Percentiles rank a stretch among this genome's conserved stretches.
phyloP scores from a whole-genome alignment of 2,888 invertebrate species.

The Aromia moschata region DNA sequence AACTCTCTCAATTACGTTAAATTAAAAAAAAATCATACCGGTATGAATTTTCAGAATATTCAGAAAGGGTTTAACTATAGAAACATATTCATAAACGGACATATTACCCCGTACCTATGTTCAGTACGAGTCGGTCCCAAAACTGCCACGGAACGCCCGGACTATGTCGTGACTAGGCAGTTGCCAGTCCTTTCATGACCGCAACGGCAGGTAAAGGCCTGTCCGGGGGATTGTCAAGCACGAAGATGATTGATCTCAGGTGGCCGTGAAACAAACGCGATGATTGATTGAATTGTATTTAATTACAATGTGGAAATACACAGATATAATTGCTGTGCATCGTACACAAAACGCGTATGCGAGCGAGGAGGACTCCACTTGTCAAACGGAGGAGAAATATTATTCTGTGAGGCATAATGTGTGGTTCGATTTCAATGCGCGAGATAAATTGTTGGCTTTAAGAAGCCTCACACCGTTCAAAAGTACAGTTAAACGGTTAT shows the following conservation, averaged over 20 bases:
- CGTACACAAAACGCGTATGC: slow-evolving; percentile 33
- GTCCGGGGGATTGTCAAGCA: slow-evolving; percentile 46
- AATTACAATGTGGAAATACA: slow-evolving; percentile 42
- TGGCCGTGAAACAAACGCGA: slow-evolving; percentile 48
- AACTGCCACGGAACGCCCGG: slow-evolving; percentile 18
- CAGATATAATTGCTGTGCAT: slow-evolving; percentile 34
- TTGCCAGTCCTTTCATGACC: slow-evolving; percentile 30
- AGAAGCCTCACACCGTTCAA: slow-evolving; percentile 20
- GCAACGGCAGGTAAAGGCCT: slow-evolving; percentile 44
- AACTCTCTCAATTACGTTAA: no score
- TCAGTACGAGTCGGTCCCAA: no score
- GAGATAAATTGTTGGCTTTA: slow-evolving; percentile 21
- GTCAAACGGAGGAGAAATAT: slow-evolving; percentile 28
- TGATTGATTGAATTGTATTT: slow-evolving; percentile 52
- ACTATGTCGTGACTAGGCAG: slow-evolving; percentile 34
- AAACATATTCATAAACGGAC: no score
- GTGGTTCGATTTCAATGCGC: slow-evolving; percentile 29
- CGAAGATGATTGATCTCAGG: slow-evolving; percentile 48
- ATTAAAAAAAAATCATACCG: no score
- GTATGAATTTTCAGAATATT: no score
- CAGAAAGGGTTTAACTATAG: no score
- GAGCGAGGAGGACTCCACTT: slow-evolving; percentile 36
- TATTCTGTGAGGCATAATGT: slow-evolving; percentile 26
- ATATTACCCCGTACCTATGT: no score
- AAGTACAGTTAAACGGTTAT: slow-evolving; percentile 28